phyloP scores from a whole-genome alignment of 2,113 vertebrate species.

The Polypterus senegalus region DNA sequence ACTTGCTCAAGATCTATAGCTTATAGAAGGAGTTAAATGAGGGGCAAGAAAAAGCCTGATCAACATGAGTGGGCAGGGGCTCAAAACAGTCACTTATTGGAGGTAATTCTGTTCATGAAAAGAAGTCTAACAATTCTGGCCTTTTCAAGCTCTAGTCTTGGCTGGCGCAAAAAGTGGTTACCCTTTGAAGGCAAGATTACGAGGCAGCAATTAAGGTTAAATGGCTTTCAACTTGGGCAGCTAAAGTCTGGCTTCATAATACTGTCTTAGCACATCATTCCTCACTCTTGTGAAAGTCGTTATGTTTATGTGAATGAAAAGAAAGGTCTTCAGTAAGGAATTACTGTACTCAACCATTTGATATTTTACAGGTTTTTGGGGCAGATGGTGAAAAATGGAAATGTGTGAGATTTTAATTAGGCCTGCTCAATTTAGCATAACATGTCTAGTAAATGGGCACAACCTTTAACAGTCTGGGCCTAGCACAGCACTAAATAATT shows the following conservation, averaged over 20 bases:
- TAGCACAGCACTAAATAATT: too few species aligned
- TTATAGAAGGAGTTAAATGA: slow-evolving; percentile 27
- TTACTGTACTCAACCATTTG: too few species aligned
- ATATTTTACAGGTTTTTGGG: too few species aligned
- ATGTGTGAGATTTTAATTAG: too few species aligned
- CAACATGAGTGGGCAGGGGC: slow-evolving; percentile 24
- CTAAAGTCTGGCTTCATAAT: not conserved
- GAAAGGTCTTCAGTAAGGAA: too few species aligned
- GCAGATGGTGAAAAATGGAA: too few species aligned
- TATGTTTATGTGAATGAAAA: too few species aligned
- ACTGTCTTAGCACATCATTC: too few species aligned
- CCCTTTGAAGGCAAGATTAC: slow-evolving; percentile 12
- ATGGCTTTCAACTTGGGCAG: slow-evolving; percentile 4
- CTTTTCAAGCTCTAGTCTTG: slow-evolving; percentile 17
- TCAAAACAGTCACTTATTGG: slow-evolving; percentile 29
- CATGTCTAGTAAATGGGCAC: too few species aligned
- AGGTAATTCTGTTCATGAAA: slow-evolving; percentile 26
- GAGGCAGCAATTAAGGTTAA: slow-evolving; percentile 7
- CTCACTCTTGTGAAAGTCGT: too few species aligned
- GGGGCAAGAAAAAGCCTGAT: slow-evolving; percentile 24
- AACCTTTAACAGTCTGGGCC: too few species aligned
- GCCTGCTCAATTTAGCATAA: too few species aligned
- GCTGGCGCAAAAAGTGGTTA: slow-evolving; percentile 12
- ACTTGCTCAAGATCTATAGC: slow-evolving; percentile 1
- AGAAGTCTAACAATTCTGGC: slow-evolving; percentile 18